These are phyloP conservation scores for Gymnocephalus cernua DNA, from an alignment of 2,113 vertebrate genomes.

Conservation along the genomic window DNA sequence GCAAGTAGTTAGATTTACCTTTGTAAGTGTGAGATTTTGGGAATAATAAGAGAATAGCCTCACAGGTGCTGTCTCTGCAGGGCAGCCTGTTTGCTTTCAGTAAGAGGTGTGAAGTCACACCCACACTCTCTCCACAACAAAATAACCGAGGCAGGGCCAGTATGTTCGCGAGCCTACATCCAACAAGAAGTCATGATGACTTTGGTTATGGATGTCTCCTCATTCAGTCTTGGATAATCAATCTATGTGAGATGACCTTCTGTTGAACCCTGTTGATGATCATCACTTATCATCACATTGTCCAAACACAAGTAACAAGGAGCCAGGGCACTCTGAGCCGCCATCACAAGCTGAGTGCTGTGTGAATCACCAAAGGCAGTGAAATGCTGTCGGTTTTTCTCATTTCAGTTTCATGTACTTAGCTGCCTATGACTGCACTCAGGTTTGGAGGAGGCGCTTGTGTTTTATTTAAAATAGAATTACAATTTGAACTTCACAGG, in stretches of 20 bases:
- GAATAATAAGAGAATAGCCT: slow-evolving; percentile 27
- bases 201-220: slow-evolving; percentile 3
- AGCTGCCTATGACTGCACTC: not conserved
- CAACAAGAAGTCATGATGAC: slow-evolving; percentile 6
- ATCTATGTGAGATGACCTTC: not conserved
- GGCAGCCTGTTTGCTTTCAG: slow-evolving; percentile 39
- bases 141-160: slow-evolving; percentile 21
- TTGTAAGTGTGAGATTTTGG: slow-evolving; percentile 24
- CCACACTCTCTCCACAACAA: slow-evolving; percentile 24
- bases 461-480: not conserved
- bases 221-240: not conserved
- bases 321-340: not conserved
- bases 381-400: slow-evolving; percentile 21
- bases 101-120: slow-evolving; percentile 49
- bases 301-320: not conserved
- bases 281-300: slow-evolving; percentile 3
- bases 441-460: not conserved
- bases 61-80: slow-evolving; percentile 66
- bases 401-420: slow-evolving; percentile 4
- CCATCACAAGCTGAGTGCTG: slow-evolving; percentile 12
- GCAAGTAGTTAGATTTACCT: slow-evolving; percentile 8
- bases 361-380: slow-evolving; percentile 4
- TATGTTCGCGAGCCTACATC: not conserved
- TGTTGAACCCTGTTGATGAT: slow-evolving; percentile 3
- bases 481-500: not conserved